Evolutionary conservation across 2,797 vertebrate species (phyloP).

Genomic region (Schizopygopsis malacanthus): DNA sequence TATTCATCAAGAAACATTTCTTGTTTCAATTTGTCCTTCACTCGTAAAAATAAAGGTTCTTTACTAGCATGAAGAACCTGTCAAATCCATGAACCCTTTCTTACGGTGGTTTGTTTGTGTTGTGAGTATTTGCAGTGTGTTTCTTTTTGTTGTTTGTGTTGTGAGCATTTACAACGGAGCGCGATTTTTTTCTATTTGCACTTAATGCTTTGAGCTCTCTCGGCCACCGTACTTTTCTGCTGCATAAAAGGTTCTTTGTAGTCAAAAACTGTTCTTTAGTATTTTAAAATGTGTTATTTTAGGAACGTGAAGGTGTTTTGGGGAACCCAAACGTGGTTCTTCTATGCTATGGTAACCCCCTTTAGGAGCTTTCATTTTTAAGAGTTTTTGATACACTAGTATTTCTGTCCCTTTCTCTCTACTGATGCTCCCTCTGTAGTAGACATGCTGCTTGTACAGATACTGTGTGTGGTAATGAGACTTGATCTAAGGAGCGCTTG

Average conservation of each 20-base stretch:
- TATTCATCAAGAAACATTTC: neutral
- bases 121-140: no score
- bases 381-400: conserved; percentile 54
- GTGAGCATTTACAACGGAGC: no score
- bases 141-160: no score
- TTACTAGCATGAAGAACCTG: no score
- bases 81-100: no score
- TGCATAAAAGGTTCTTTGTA: neutral
- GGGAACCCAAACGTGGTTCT: neutral
- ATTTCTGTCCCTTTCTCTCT: conserved; percentile 65
- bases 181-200: no score
- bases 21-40: conserved; percentile 31
- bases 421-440: conserved; percentile 65
- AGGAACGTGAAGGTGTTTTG: neutral
- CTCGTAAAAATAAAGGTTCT: no score
- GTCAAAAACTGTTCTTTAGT: neutral
- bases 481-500: neutral
- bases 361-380: neutral
- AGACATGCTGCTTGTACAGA: conserved; percentile 25
- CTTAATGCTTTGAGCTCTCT: no score
- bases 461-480: conserved; percentile 7
- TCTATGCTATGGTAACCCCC: neutral
- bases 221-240: no score
- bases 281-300: neutral
- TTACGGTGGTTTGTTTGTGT: no score